Conservation (phyloP, 2,888 invertebrate genomes). For the Steinernema scapterisci region DNA sequence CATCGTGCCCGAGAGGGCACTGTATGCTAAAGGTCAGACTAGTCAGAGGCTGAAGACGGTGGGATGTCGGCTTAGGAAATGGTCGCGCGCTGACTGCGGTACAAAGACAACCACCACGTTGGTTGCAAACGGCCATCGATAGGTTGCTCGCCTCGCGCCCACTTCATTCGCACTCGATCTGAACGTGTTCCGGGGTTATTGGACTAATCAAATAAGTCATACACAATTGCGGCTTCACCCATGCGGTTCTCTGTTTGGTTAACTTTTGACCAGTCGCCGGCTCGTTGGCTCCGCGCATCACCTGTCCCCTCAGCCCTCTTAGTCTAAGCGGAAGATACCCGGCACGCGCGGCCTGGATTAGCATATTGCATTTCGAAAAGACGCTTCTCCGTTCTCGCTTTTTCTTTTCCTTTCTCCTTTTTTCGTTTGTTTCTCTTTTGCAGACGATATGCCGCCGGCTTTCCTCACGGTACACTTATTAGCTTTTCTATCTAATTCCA, state of each 20-base stretch:
- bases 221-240: background rate
- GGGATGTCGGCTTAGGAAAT: slow-evolving; percentile 17
- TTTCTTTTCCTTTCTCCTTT: background rate
- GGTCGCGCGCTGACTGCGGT: slow-evolving; percentile 4
- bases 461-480: background rate
- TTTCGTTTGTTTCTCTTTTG: background rate
- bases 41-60: slow-evolving; percentile 3
- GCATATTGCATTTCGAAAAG: slow-evolving; percentile 13
- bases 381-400: background rate
- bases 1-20: background rate
- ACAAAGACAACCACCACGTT: background rate
- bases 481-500: background rate
- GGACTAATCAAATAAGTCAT: background rate
- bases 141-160: background rate
- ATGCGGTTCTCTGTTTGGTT: background rate
- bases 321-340: background rate
- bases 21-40: slow-evolving; percentile 5
- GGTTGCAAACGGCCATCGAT: background rate
- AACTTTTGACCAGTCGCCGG: background rate
- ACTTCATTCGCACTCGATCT: background rate
- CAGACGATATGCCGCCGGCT: background rate
- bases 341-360: background rate
- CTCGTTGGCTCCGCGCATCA: background rate
- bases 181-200: background rate
- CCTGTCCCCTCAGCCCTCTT: background rate